Evolutionary conservation across 2,113 vertebrate genomes (phyloP), one percentile per base, ranked within the genome.

Genomic region (Chroicocephalus ridibundus): DNA sequence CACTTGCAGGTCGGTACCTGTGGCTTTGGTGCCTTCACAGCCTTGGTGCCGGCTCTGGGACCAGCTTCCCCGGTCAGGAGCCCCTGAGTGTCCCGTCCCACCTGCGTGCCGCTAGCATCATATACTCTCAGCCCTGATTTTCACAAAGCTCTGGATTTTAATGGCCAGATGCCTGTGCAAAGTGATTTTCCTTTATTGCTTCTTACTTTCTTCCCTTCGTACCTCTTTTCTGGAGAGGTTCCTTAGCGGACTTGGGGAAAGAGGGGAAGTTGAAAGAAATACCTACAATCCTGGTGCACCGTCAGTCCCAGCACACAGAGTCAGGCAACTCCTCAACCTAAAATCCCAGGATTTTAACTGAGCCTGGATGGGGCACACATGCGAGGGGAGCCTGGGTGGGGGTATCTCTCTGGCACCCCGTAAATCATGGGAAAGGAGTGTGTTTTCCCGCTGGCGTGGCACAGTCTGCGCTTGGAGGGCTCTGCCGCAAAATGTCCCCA

Each of bases 91-190:
- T 27, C 52, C 51, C 32, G 4, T 54, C 34, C 80, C 58, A 25
- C 52, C 16, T 0, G 5, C 1, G 1, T 54, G 66, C 64, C 5
- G 0, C 9, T 25, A 51, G 32, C 69, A 44, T 3, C 44, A 3
- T 11, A 42, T 3, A 3, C 24, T 27, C 52, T 64, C 52, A 36
- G 34, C 49, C 27, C 25, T 12, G 13, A 13, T 34, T 85, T 64
- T 47, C 32, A 27, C n/a, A 58, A 49, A 34, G 4, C 9, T 40
- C 66, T 40, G 49, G 31, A 52, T 93, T 93, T 57, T 34, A 44
- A 36, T 22, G 21, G 8, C 36, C 47, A 38, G 24, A 10, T 31
- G 32, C 19, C 44, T n/a, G 40, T 5, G 7, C 64, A 84, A 78
- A 49, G 42, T 2, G 3, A 14, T 92, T 94, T 92, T 32, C 44